Base-by-base conservation (phyloP, 37 sponge, comb jelly and placozoan species). In the Tethya wilhelma region DNA sequence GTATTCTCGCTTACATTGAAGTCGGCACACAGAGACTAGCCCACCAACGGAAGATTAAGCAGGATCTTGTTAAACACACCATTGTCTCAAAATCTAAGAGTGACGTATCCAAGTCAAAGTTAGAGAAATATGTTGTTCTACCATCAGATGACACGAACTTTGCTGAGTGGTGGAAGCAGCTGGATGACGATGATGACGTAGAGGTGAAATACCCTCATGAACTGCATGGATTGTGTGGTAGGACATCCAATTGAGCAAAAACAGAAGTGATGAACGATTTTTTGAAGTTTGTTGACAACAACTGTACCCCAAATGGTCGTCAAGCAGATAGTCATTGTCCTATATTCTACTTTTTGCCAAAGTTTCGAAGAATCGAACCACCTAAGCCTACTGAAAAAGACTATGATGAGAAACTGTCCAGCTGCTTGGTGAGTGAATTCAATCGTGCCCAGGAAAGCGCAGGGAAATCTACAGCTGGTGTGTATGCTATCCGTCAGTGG, bases 361-460 rank as follows among this genome's bases (percentile, higher is more conserved):
- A 73, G 22, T 79, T 73, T 14, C 31, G 46, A n/a, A 3, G 59
- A 64, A 44, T 79, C 32, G 62, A 19, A 23, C 31, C 38, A 44
- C 79, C 79, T 11, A 63, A 33, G 55, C n/a, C 19, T 28, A 34
- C 36, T 9, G 59, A 67, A 37, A 70, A 32, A 36, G 38, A 85
- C 33, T 44, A 43, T 66, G 76, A 84, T 7, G 37, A 40, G 30
- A 76, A 70, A 29, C 38, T 42, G 34, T 22, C 33, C 4, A 29
- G 62, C 60, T 84, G 72, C 3, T 49, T 84, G 11, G 78, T 84
- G 7, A 43, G 71, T 28, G 59, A 38, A 25, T 84, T 84, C 42
- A 87, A 86, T 30, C 74, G 31, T 3, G 57, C 80, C 20, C 88
- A 87, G 58, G 43, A 44, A 34, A 70, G 56, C 4, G 59, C 67